These are phyloP conservation scores for Eptatretus atami DNA, from an alignment of 2,797 vertebrate genomes.

Conservation along the genomic window DNA sequence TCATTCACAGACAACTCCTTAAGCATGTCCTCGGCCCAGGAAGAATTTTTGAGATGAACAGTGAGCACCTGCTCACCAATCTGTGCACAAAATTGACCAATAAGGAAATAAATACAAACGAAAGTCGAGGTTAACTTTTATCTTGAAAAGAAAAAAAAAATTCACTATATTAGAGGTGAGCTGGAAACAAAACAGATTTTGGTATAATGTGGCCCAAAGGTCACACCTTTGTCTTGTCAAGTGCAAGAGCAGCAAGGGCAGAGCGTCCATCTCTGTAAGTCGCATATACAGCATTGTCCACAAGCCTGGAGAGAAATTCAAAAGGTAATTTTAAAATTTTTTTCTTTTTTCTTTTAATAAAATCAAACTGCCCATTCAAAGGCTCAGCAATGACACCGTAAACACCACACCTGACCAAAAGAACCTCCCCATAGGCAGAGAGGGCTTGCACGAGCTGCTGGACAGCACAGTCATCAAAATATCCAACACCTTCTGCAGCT, in stretches of 20 bases:
- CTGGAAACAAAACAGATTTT: not conserved
- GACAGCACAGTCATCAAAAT: conserved; percentile 51
- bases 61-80: conserved; percentile 13
- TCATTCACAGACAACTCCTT: no score
- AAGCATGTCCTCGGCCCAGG: no score
- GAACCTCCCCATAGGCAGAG: conserved; percentile 54
- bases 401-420: conserved; percentile 47
- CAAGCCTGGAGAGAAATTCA: conserved; percentile 26
- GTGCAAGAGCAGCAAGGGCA: conserved; percentile 40
- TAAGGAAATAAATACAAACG: not conserved
- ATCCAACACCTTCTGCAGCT: conserved; percentile 35
- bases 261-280: conserved; percentile 87
- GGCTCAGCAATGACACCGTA: conserved; percentile 1
- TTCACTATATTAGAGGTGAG: not conserved
- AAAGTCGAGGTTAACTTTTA: not conserved
- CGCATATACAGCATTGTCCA: conserved; percentile 98
- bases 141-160: not conserved
- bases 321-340: conserved; percentile 4
- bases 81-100: conserved; percentile 13
- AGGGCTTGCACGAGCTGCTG: conserved; percentile 81
- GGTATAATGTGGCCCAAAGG: conserved; percentile 7
- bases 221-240: conserved; percentile 33
- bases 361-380: not conserved
- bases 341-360: no score
- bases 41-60: no score